phyloP scores from a whole-genome alignment of 2,888 invertebrate genomes.

The Imbricaverruca yamaguchii region DNA sequence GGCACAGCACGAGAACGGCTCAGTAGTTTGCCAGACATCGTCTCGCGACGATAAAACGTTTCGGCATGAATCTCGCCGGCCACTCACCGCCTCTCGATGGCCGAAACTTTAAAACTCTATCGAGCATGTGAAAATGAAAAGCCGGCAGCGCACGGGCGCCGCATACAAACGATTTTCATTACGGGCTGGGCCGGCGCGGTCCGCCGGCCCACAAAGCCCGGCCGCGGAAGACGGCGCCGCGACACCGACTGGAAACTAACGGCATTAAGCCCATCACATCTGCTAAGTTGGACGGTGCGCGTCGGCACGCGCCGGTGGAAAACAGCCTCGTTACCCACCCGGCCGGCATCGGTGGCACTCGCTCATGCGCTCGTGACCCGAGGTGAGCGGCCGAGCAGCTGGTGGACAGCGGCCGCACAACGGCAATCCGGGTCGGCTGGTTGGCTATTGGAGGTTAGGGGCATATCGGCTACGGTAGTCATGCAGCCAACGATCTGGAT shows the following conservation, averaged over 20 bases:
- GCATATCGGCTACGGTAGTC: background rate
- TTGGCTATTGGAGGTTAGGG: background rate
- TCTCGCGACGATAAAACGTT: background rate
- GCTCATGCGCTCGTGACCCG: no score
- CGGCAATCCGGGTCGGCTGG: background rate
- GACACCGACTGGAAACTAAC: background rate
- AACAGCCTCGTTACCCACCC: background rate
- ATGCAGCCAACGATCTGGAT: background rate
- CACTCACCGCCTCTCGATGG: background rate
- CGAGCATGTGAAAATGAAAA: conserved; percentile 21
- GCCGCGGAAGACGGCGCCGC: background rate
- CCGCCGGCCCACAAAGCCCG: background rate
- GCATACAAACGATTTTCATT: conserved; percentile 19
- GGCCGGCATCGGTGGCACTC: no score
- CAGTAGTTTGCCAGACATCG: background rate
- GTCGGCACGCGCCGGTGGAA: background rate
- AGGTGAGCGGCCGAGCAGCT: background rate
- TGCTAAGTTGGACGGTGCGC: background rate
- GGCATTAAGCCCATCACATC: background rate
- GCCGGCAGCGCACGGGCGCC: background rate
- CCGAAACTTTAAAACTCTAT: conserved; percentile 14
- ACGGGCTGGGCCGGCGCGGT: background rate
- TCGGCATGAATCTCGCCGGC: background rate
- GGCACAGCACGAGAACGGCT: background rate
- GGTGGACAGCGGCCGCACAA: background rate